Evolutionary conservation across 2,113 vertebrate species (phyloP).

Genomic region (Microcebus ravelobensis): DNA sequence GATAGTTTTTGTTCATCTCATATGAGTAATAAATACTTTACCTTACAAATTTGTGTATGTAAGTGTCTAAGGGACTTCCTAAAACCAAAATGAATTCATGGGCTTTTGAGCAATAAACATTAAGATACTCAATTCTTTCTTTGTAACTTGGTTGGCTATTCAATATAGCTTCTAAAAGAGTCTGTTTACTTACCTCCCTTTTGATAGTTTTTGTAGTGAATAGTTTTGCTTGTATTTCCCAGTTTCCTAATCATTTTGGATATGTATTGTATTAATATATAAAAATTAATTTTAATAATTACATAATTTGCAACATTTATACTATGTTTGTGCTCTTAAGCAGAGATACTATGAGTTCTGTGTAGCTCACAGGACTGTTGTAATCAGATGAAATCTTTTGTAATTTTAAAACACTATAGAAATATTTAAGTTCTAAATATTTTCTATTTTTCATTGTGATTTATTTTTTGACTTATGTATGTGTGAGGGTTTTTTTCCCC

Average conservation of each 20-base stretch:
- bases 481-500: not conserved
- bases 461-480: not conserved
- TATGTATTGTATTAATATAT: not conserved
- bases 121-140: not conserved
- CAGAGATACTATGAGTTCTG: not conserved
- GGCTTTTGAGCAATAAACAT: not conserved
- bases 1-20: constrained; percentile 26
- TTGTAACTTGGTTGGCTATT: constrained; percentile 2
- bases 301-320: not conserved
- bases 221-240: not conserved
- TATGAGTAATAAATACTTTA: constrained; percentile 58
- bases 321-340: not conserved
- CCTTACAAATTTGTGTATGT: not conserved
- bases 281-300: not conserved
- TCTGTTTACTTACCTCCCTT: not conserved
- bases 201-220: not conserved
- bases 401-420: not conserved
- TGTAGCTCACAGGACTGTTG: not conserved
- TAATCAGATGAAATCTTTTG: not conserved
- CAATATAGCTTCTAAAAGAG: not conserved
- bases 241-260: constrained; percentile 27
- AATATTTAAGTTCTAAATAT: constrained; percentile 16
- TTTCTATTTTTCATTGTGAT: constrained; percentile 1
- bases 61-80: not conserved
- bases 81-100: not conserved